These are phyloP conservation scores for Cydia splendana DNA, from an alignment of 1,140 invertebrate genomes.

Conservation along the genomic window DNA sequence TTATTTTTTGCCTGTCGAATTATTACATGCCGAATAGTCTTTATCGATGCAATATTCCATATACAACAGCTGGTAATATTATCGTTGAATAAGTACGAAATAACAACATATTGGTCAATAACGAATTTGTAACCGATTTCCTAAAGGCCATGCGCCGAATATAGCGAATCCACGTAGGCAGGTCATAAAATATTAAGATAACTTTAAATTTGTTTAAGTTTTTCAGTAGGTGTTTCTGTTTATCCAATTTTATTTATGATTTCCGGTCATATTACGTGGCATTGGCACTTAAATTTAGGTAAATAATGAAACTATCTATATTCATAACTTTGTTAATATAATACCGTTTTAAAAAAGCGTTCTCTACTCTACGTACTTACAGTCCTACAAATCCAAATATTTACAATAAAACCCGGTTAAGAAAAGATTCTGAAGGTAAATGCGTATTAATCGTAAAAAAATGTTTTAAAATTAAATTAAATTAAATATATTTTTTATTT, in stretches of 20 bases:
- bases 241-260: background rate
- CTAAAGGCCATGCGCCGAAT: constrained; percentile 17
- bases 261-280: background rate
- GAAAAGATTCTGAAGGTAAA: no score
- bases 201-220: background rate
- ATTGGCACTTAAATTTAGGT: background rate
- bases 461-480: no score
- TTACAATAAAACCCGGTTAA: no score
- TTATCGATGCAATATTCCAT: background rate
- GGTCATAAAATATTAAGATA: constrained; percentile 5
- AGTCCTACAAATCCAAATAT: no score
- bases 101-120: constrained; percentile 10
- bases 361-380: no score
- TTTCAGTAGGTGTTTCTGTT: constrained; percentile 8
- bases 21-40: background rate
- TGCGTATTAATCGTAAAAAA: no score
- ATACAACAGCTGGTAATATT: background rate
- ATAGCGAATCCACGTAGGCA: constrained; percentile 23
- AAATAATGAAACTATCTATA: background rate
- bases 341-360: no score
- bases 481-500: no score
- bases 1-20: no score
- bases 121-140: constrained; percentile 10
- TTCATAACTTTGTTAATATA: no score
- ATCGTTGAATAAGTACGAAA: constrained; percentile 1